Evolutionary conservation across 2,888 invertebrate species (phyloP).

Genomic region (Cephalotes varians): DNA sequence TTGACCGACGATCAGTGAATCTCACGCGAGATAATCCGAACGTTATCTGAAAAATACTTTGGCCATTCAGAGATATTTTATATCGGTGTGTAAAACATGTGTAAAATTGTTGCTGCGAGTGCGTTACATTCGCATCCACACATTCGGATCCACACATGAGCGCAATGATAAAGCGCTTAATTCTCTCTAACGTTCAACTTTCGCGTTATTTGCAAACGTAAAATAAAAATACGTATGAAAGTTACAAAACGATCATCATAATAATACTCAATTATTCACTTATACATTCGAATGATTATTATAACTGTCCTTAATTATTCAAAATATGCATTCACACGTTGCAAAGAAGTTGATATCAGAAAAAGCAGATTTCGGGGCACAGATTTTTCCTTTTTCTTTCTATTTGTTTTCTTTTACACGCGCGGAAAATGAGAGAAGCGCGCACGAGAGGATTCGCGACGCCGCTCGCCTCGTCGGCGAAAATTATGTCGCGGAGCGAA

Average conservation of each 20-base stretch:
- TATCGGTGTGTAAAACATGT: neutral
- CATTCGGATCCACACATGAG: no score
- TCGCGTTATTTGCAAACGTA: neutral
- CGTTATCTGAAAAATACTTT: conserved; percentile 50
- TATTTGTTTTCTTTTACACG: neutral
- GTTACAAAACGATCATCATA: neutral
- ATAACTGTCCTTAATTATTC: neutral
- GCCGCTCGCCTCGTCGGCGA: conserved; percentile 14
- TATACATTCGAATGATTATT: neutral
- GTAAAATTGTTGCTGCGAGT: neutral
- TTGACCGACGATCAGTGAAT: conserved; percentile 29
- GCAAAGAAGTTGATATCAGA: neutral
- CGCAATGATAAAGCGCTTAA: neutral
- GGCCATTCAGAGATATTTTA: conserved; percentile 44
- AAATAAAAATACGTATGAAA: neutral
- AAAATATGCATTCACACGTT: neutral
- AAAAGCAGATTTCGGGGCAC: neutral
- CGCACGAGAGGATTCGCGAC: neutral
- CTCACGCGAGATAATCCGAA: conserved; percentile 48
- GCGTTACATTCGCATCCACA: neutral
- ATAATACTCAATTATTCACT: neutral
- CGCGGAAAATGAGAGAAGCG: neutral
- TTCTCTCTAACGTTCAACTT: neutral
- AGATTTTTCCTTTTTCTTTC: neutral
- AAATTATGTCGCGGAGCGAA: conserved; percentile 50